These are phyloP conservation scores for Escarpia spicata DNA, from an alignment of 2,888 invertebrate genomes.

Conservation along the genomic window DNA sequence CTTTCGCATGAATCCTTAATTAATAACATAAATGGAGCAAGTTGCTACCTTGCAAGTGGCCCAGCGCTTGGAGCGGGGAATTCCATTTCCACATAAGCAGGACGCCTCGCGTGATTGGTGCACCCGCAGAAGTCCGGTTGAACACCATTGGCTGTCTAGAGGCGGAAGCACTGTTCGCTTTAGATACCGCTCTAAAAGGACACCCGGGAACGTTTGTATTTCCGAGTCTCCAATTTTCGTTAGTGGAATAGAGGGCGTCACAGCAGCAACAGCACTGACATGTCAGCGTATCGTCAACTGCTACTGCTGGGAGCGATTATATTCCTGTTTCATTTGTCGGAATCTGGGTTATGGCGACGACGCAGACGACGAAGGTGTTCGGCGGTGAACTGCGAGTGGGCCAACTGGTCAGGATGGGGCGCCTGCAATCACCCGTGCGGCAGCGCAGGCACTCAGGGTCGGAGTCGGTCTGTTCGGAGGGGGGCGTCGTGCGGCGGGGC, in stretches of 20 bases:
- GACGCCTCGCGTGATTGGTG: neutral
- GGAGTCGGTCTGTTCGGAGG: neutral
- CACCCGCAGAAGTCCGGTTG: neutral
- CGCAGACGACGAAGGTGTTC: neutral
- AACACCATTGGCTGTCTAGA: neutral
- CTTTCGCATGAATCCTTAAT: neutral
- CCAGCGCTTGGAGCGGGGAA: neutral
- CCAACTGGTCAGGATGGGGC: slow-evolving; percentile 18
- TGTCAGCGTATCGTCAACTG: neutral
- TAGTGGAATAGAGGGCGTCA: neutral
- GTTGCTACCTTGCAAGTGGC: neutral
- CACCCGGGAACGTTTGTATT: neutral
- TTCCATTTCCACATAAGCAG: neutral
- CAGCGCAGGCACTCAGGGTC: neutral
- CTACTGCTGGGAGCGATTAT: neutral
- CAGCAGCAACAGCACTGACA: neutral
- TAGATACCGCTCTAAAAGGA: neutral
- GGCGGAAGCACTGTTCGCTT: neutral
- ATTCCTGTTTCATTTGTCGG: neutral
- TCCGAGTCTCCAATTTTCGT: neutral
- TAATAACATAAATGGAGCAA: neutral
- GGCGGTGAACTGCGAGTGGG: neutral
- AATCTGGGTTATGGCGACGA: neutral
- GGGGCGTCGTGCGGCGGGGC: slow-evolving; percentile 1
- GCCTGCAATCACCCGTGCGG: slow-evolving; percentile 21